Conservation (phyloP, 2,888 invertebrate species). For the Bedellia somnulentella region DNA sequence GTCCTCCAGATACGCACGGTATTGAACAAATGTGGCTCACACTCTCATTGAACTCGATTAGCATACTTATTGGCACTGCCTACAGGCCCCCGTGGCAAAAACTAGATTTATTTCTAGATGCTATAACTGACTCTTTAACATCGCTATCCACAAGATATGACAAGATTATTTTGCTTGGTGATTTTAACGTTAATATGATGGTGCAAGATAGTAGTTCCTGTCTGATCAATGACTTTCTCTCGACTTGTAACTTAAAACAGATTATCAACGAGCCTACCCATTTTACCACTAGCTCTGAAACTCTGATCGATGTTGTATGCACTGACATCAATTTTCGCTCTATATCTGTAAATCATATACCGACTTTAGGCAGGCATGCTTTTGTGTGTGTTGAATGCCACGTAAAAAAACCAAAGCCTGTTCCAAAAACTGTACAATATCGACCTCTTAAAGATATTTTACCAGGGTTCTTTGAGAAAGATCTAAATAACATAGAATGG, state of each 20-base stretch:
- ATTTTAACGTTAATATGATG: conserved; percentile 7
- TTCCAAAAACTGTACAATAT: not conserved
- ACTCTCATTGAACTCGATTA: not conserved
- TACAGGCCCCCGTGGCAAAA: conserved; percentile 8
- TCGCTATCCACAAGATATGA: conserved; percentile 7
- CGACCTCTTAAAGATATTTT: not conserved
- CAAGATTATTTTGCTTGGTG: conserved; percentile 7
- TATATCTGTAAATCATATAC: not conserved
- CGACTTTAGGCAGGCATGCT: not conserved
- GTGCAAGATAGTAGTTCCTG: not conserved
- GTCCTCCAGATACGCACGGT: not conserved
- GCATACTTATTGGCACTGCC: not conserved
- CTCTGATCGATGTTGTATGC: conserved; percentile 10
- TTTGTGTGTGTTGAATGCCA: not conserved
- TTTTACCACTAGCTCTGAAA: conserved; percentile 5
- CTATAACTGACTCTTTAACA: conserved; percentile 7
- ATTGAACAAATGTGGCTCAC: conserved; percentile 1
- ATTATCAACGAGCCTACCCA: conserved; percentile 9
- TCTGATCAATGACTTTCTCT: conserved; percentile 6
- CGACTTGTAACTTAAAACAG: conserved; percentile 7
- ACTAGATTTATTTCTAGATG: conserved; percentile 9
- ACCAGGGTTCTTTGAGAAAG: not conserved
- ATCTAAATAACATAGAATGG: not conserved
- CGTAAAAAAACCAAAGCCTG: not conserved
- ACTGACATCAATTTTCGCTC: conserved; percentile 4